These are phyloP conservation scores for Calliphora vomitoria DNA, from an alignment of 2,888 invertebrate species.

Conservation along the genomic window DNA sequence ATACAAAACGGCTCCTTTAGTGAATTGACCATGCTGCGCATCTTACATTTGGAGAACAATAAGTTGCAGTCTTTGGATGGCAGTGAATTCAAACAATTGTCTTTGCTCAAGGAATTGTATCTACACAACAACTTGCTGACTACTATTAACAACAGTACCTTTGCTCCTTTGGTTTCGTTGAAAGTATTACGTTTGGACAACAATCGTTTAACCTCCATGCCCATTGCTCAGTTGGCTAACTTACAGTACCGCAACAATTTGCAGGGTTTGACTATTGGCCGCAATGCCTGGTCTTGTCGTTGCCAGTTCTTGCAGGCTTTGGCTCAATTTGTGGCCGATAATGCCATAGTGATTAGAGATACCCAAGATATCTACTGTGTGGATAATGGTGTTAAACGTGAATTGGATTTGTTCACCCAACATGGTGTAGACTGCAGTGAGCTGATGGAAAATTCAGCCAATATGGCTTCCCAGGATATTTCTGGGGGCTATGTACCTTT, in stretches of 20 bases:
- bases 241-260: constrained; percentile 86
- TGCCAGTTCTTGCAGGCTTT: constrained; percentile 95
- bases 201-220: constrained; percentile 92
- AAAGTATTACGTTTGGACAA: constrained; percentile 93
- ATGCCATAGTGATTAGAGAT: constrained; percentile 92
- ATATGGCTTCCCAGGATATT: constrained; percentile 88
- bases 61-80: constrained; percentile 91
- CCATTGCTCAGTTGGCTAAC: constrained; percentile 90
- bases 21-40: constrained; percentile 91
- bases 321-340: constrained; percentile 92
- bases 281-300: constrained; percentile 95
- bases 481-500: constrained; percentile 92
- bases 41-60: constrained; percentile 94
- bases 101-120: constrained; percentile 91
- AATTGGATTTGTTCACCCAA: constrained; percentile 87
- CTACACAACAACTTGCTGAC: constrained; percentile 93
- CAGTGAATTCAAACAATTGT: constrained; percentile 93
- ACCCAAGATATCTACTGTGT: constrained; percentile 92
- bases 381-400: constrained; percentile 90
- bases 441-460: constrained; percentile 88
- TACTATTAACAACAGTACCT: constrained; percentile 92
- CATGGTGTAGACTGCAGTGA: constrained; percentile 89
- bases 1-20: constrained; percentile 92
- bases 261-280: constrained; percentile 91
- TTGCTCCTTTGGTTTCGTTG: constrained; percentile 90